These are phyloP conservation scores for Diploptera punctata DNA, from an alignment of 2,888 invertebrate genomes.

Conservation along the genomic window DNA sequence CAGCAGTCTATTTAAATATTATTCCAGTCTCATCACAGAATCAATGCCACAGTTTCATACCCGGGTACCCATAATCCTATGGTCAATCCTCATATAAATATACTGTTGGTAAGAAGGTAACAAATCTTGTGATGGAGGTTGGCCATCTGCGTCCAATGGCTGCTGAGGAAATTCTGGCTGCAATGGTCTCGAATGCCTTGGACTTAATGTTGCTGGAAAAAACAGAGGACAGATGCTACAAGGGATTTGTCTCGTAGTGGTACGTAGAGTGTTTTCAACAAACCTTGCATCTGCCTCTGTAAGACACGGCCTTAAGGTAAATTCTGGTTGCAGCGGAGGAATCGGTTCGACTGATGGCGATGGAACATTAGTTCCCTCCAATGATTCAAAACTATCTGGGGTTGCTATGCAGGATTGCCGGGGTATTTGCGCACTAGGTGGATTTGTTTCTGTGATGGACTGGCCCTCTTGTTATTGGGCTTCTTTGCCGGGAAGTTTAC, in stretches of 20 bases:
- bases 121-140: slow-evolving; percentile 21
- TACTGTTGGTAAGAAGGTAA: slow-evolving; percentile 39
- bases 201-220: slow-evolving; percentile 11
- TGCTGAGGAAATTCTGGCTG: slow-evolving; percentile 1
- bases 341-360: slow-evolving; percentile 10
- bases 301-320: not conserved
- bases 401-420: slow-evolving; percentile 24
- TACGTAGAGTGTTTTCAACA: slow-evolving; percentile 8
- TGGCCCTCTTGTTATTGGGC: slow-evolving; percentile 36
- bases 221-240: slow-evolving; percentile 21
- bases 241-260: slow-evolving; percentile 2
- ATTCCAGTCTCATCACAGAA: slow-evolving; percentile 27
- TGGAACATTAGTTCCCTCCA: slow-evolving; percentile 21
- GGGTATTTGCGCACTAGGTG: slow-evolving; percentile 18
- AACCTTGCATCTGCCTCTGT: slow-evolving; percentile 13
- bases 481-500: not conserved
- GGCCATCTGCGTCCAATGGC: slow-evolving; percentile 14
- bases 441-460: slow-evolving; percentile 32
- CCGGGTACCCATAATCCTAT: slow-evolving; percentile 34
- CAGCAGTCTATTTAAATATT: not conserved
- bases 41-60: slow-evolving; percentile 25
- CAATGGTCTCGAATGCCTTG: slow-evolving; percentile 21
- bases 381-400: slow-evolving; percentile 26
- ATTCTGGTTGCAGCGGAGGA: slow-evolving; percentile 10
- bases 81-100: slow-evolving; percentile 38